Evolutionary conservation across 2,888 invertebrate genomes (phyloP), one percentile per base, ranked within the genome.

Genomic region (Agrochola lychnidis): DNA sequence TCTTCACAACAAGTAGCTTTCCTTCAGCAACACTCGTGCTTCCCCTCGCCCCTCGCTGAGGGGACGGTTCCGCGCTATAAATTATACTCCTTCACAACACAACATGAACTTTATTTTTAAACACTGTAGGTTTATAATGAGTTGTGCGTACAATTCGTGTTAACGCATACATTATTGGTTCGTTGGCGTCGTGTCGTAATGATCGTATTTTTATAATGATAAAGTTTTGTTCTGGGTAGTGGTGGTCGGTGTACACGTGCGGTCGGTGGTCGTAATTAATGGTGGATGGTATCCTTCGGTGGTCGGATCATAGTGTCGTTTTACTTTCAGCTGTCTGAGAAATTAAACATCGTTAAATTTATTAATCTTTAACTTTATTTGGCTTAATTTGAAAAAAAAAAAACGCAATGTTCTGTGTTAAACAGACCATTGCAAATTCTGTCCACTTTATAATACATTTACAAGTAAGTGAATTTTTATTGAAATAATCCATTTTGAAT

Each of bases 1-100:
- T 91, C 91, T 87, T 87, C 80, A 87, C 81, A 73, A 90, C 92
- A 89, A 94, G 94, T 92, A 92, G 92, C 93, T 91, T 91, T 91
- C 89, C 92, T 86, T 83, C 87, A 87, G 84, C 87, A 83, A 84
- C 83, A 81, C 79, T 89, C 89, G 87, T 80, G 80, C 82, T 48
- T 68, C 81, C 76, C 79, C 78, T 82, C 82, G 69, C 73, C 81
- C 73, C 77, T 80, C 59, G 74, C 75, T 63, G 70, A 72, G 73
- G 84, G 87, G 87, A 88, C 84, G 81, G 75, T 77, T 78, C 87
- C 83, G 71, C 70, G 78, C 81, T 88, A 83, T 77, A 88, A 90
- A 91, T 90, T 89, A 91, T 87, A 86, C 88, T 86, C 79, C 79
- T 80, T 74, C 67, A 77, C 67, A 56, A 74, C 40, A 30, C 45